Base-by-base conservation (phyloP, 2,888 invertebrate genomes). In the Cantharis rufa region DNA sequence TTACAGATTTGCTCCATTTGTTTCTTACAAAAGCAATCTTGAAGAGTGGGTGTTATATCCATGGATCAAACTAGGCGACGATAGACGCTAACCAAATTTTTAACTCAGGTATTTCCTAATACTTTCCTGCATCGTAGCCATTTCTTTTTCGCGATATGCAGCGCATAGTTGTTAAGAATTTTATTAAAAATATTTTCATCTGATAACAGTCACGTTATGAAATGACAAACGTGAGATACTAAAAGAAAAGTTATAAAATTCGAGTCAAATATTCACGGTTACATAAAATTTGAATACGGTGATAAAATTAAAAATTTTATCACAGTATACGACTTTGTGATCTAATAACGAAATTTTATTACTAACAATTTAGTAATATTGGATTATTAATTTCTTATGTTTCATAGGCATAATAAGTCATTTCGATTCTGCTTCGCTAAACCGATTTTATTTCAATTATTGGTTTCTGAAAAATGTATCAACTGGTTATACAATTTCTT, bases 1-100 rank as follows among this genome's bases (percentile, higher is more conserved):
- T 83, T 83, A 78, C 79, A 79, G 81, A 80, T 82, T 82, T 80
- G 75, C 74, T 78, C 80, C 78, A 79, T 79, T 80, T 80, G 81
- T 79, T 69, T 76, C 81, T 75, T 80, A 81, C 80, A 81, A 82
- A 83, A 84, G 82, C 82, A 83, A 83, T 82, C 82, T 80, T 76
- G 75, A 72, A 78, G 74, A 78, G 83, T 83, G 83, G 81, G 80
- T 82, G 82, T 80, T 81, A 81, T 79, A 82, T 81, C 80, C 80
- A 71, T 74, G 81, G 78, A 81, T 81, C 79, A 81, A 78, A 74
- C 74, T 71, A 72, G 74, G 72, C 75, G 80, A 76, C 78, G 80
- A 78, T 78, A 74, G 76, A 69, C 71, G 66, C 80, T 74, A 76
- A 66, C 74, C 74, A 79, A 78, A 78, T 75, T 71, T 48, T 48